These are phyloP conservation scores for Oryzias melastigma DNA, from an alignment of 2,113 vertebrate species.

Conservation along the genomic window DNA sequence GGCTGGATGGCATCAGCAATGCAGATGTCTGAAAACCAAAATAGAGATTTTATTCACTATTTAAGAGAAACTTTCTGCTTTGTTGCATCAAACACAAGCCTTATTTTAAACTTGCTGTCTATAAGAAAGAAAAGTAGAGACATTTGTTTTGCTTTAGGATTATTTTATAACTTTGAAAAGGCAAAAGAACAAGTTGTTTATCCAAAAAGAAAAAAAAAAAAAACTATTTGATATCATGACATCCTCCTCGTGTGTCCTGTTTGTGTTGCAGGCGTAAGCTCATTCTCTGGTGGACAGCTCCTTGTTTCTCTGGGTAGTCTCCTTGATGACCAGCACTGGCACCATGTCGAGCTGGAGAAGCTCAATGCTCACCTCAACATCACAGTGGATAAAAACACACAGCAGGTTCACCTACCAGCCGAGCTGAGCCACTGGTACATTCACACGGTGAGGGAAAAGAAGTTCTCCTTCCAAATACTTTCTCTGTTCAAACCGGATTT, in stretches of 20 bases:
- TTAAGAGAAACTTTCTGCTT: background rate
- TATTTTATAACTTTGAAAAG: slow-evolving; percentile 1
- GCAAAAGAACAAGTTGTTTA: background rate
- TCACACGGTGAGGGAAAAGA: slow-evolving; percentile 83
- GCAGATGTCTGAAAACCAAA: slow-evolving; percentile 11
- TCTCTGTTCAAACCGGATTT: too few species aligned
- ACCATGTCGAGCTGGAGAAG: slow-evolving; percentile 85
- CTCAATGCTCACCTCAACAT: slow-evolving; percentile 86
- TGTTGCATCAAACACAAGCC: slow-evolving; percentile 14
- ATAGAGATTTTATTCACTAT: background rate
- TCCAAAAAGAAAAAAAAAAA: background rate
- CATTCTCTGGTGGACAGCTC: slow-evolving; percentile 68
- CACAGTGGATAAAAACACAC: slow-evolving; percentile 87
- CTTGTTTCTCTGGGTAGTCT: slow-evolving; percentile 86
- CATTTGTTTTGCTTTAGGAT: slow-evolving; percentile 5
- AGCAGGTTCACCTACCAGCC: slow-evolving; percentile 80
- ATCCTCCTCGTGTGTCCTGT: background rate
- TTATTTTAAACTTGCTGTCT: background rate
- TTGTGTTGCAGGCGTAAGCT: slow-evolving; percentile 76
- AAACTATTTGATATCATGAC: background rate
- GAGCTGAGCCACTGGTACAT: slow-evolving; percentile 85
- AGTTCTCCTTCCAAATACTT: too few species aligned
- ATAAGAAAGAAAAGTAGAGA: background rate
- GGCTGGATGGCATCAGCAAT: slow-evolving; percentile 15
- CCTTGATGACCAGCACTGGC: slow-evolving; percentile 96